Base-by-base conservation (phyloP, 1,140 invertebrate species). In the Gryllus bimaculatus region DNA sequence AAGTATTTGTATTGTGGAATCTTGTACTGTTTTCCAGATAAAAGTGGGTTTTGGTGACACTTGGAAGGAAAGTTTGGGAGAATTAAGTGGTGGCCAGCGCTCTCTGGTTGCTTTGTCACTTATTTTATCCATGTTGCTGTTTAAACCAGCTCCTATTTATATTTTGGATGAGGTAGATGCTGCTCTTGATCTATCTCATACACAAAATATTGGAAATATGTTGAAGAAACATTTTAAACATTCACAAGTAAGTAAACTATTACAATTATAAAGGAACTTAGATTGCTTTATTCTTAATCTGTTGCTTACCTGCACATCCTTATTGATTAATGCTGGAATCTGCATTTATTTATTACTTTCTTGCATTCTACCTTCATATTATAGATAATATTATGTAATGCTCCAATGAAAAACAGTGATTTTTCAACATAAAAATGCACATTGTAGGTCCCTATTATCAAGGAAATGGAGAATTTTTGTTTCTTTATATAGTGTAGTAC, bases 121-220 rank as follows among this genome's bases (percentile, higher is more conserved):
- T 8, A 97, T 99, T 82, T 89, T 99, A 80, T 94, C 98, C 47
- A 95, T 99, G 93, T 87, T 99, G 80, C 89, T 97, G 79, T 99
- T 98, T 86, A 98, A 98, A 84, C 98, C 98, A 8, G 98, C 98
- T 15, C 98, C 98, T 2, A 88, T 99, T 13, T 99, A 99, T 84
- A 99, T 99, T 86, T 89, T 99, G 82, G 98, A 99, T 85, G 98
- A 99, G 89, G 96, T 99, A 75, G 98, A 99, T 87, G 97, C 98
- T 8, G 98, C 98, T 8, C 88, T 99, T 7, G 98, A 99, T 89
- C 90, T 99, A 39, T 98, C 95, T 3, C 98, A 99, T 85, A 99
- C 98, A 8, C 96, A 99, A 87, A 99, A 99, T 87, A 99, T 99
- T 84, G 98, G 98, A 4, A 90, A 90, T 78, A 99, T 99, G 96